A percentile compares a stretch with the other conserved stretches of the same genome.
These are phyloP conservation scores for Entomobrya proxima DNA, from an alignment of 2,888 invertebrate genomes.

Conservation along the genomic window DNA sequence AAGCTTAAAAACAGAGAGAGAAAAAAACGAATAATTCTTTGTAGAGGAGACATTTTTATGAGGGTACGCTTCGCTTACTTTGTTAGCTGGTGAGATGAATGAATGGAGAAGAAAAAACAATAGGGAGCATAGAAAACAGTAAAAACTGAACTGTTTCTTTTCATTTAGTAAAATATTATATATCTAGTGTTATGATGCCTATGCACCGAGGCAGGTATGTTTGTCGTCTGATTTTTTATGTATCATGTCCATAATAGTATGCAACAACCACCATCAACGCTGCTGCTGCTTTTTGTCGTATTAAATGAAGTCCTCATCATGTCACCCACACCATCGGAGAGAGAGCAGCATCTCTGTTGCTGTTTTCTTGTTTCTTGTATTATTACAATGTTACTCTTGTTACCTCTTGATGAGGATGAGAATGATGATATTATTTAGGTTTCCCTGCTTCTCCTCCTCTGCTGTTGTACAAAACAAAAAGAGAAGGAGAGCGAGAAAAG, in stretches of 20 bases:
- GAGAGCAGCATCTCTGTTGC: conserved; percentile 25
- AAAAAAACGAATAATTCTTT: conserved; percentile 18
- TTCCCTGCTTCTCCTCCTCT: conserved; percentile 7
- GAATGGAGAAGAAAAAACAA: not conserved
- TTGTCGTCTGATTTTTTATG: not conserved
- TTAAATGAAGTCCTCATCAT: conserved; percentile 63
- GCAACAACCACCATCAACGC: not conserved
- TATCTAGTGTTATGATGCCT: too few relatives aligned
- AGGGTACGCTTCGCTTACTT: not conserved
- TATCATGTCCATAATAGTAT: not conserved
- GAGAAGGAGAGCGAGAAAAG: conserved; percentile 4
- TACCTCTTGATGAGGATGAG: conserved; percentile 2
- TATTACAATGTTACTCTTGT: conserved; percentile 19
- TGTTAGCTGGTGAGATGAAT: not conserved
- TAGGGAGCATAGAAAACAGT: not conserved
- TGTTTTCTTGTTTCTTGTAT: conserved; percentile 27
- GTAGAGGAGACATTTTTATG: conserved; percentile 40
- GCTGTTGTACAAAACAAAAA: not conserved
- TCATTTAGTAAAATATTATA: not conserved
- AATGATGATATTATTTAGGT: conserved; percentile 35
- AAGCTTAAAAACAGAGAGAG: not conserved
- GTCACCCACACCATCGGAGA: conserved; percentile 29
- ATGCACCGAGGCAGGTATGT: not conserved
- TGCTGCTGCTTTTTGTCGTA: conserved; percentile 33
- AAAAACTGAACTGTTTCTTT: conserved; percentile 5